These are phyloP conservation scores for Diorhabda sublineata DNA, from an alignment of 1,140 invertebrate species.

Conservation along the genomic window DNA sequence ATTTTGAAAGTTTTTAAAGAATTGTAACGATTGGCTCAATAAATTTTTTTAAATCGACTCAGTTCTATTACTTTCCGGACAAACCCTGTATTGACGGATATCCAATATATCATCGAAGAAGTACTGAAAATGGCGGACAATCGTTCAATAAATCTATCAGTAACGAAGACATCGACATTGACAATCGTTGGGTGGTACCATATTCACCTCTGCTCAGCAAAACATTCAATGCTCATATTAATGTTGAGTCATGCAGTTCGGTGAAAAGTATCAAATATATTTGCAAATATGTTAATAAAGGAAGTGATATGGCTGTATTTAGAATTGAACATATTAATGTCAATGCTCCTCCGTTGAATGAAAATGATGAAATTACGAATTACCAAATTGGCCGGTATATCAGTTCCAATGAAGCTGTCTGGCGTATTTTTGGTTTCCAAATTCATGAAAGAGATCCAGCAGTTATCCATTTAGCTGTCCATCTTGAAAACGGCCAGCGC, in stretches of 20 bases:
- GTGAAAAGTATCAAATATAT: conserved; percentile 48
- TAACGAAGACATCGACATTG: conserved; percentile 22
- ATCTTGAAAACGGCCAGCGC: conserved; percentile 16
- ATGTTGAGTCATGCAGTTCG: conserved; percentile 46
- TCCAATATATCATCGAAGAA: conserved; percentile 31
- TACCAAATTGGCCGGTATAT: conserved; percentile 39
- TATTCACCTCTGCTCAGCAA: conserved; percentile 43
- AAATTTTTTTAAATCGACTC: too few relatives aligned
- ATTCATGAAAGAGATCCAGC: conserved; percentile 44
- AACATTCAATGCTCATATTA: conserved; percentile 44
- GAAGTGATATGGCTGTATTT: conserved; percentile 27
- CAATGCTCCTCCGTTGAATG: conserved; percentile 24
- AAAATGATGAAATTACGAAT: conserved; percentile 43
- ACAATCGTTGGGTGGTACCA: conserved; percentile 45
- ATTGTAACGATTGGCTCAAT: too few relatives aligned
- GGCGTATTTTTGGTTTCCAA: conserved; percentile 43
- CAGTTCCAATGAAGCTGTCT: conserved; percentile 29
- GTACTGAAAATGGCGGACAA: conserved; percentile 30
- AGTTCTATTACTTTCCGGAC: too few relatives aligned
- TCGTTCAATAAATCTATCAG: conserved; percentile 43
- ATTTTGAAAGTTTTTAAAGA: too few relatives aligned
- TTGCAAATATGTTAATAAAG: conserved; percentile 50
- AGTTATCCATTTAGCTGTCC: conserved; percentile 37
- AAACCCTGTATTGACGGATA: conserved; percentile 34
- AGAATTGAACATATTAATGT: conserved; percentile 42